These are phyloP conservation scores for Drepanosiphum platanoidis DNA, from an alignment of 2,888 invertebrate species.

Conservation along the genomic window DNA sequence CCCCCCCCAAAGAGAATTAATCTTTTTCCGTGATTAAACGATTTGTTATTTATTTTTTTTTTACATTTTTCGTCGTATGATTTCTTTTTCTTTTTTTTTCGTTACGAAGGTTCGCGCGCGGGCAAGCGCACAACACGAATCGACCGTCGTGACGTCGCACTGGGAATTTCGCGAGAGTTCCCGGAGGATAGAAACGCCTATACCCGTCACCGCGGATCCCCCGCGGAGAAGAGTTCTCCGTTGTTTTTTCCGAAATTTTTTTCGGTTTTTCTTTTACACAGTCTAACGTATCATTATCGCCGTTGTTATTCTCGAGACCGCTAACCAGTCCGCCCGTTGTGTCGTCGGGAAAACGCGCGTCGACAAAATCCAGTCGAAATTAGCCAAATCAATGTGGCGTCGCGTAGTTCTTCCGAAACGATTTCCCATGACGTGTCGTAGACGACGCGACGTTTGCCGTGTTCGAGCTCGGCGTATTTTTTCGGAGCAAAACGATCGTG, in stretches of 20 bases:
- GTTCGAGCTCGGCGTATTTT: too few relatives aligned
- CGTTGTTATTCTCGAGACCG: neutral
- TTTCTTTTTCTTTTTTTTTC: neutral
- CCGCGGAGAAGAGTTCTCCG: neutral
- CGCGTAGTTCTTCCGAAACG: too few relatives aligned
- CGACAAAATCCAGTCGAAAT: too few relatives aligned
- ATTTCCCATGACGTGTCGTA: too few relatives aligned
- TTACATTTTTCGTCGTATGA: neutral
- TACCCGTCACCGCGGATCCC: neutral
- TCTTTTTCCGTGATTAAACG: neutral
- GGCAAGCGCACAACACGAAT: too few relatives aligned
- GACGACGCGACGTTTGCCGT: too few relatives aligned
- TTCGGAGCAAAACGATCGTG: too few relatives aligned
- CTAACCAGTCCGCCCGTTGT: neutral
- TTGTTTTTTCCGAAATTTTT: slow-evolving; percentile 26
- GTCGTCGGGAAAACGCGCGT: too few relatives aligned
- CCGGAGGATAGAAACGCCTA: neutral
- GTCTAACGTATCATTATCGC: neutral
- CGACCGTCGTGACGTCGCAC: neutral
- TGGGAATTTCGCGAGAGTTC: neutral
- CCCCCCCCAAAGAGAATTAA: neutral
- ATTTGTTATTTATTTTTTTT: neutral
- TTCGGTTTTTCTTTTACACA: neutral
- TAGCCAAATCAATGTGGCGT: too few relatives aligned
- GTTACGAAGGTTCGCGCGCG: neutral